phyloP scores from a whole-genome alignment of 2,113 vertebrate genomes.

The Tenebrosternarchus preto region DNA sequence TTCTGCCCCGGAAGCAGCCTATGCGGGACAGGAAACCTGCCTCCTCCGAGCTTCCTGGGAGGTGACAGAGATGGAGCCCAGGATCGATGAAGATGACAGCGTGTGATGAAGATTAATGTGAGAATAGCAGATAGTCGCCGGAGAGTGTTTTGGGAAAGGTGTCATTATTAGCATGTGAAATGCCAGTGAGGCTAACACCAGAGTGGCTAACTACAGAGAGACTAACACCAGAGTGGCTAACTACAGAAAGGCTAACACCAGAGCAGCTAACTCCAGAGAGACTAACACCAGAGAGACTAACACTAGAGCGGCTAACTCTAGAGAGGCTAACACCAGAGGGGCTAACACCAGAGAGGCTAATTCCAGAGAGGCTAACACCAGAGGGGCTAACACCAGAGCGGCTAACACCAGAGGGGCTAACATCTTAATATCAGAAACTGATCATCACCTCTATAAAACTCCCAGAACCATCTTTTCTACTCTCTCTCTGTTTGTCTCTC shows the following conservation, averaged over 20 bases:
- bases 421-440: constrained; percentile 11
- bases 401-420: constrained; percentile 28
- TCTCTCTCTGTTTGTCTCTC: background rate
- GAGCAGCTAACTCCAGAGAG: no score
- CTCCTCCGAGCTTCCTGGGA: background rate
- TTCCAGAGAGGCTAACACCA: no score
- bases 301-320: no score
- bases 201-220: constrained; percentile 32
- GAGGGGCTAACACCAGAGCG: no score
- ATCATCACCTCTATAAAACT: constrained; percentile 15
- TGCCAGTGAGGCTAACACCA: constrained; percentile 21
- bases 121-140: constrained; percentile 33
- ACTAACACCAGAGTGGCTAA: constrained; percentile 28
- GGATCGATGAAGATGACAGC: constrained; percentile 16
- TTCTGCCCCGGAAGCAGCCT: background rate
- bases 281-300: constrained; percentile 34
- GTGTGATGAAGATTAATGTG: constrained; percentile 40
- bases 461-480: background rate
- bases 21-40: background rate
- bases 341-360: no score
- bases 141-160: constrained; percentile 43
- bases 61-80: constrained; percentile 1
- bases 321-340: constrained; percentile 1
- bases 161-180: constrained; percentile 39
- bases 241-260: no score